Evolutionary conservation across 2,888 invertebrate species (phyloP).

Genomic region (Netelia fuscicornis): DNA sequence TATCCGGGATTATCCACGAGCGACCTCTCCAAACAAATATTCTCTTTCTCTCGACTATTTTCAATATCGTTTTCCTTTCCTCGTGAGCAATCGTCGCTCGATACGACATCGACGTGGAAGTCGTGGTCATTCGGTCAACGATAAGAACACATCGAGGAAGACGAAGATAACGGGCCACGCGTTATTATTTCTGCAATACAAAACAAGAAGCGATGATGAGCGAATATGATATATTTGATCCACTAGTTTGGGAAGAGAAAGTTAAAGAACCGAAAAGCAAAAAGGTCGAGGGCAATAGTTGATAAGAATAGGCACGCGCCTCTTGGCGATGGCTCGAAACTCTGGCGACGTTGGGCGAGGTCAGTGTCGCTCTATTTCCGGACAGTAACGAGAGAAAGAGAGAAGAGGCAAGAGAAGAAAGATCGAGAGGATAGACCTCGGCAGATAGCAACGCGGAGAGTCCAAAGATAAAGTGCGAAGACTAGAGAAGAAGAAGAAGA

Average conservation of each 20-base stretch:
- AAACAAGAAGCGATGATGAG: background rate
- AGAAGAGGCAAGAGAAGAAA: slow-evolving; percentile 26
- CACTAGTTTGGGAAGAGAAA: background rate
- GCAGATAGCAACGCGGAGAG: slow-evolving; percentile 44
- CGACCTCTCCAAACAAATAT: background rate
- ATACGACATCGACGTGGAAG: background rate
- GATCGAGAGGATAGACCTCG: slow-evolving; percentile 44
- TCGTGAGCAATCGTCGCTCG: background rate
- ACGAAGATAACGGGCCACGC: background rate
- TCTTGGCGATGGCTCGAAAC: slow-evolving; percentile 22
- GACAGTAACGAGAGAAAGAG: slow-evolving; percentile 52
- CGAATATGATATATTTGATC: background rate
- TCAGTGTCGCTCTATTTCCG: slow-evolving; percentile 69
- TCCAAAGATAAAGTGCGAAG: slow-evolving; percentile 15
- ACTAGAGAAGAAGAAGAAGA: slow-evolving; percentile 37
- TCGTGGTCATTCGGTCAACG: slow-evolving; percentile 3
- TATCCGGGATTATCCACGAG: slow-evolving; percentile 55
- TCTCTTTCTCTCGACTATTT: background rate
- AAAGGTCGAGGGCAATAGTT: background rate
- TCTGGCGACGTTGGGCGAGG: slow-evolving; percentile 60
- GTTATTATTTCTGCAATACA: background rate
- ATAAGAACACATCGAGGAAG: background rate
- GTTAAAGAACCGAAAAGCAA: background rate
- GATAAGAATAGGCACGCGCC: slow-evolving; percentile 44
- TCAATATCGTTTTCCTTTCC: slow-evolving; percentile 18